Conservation (phyloP, 1,140 invertebrate species). For the Battus philenor region DNA sequence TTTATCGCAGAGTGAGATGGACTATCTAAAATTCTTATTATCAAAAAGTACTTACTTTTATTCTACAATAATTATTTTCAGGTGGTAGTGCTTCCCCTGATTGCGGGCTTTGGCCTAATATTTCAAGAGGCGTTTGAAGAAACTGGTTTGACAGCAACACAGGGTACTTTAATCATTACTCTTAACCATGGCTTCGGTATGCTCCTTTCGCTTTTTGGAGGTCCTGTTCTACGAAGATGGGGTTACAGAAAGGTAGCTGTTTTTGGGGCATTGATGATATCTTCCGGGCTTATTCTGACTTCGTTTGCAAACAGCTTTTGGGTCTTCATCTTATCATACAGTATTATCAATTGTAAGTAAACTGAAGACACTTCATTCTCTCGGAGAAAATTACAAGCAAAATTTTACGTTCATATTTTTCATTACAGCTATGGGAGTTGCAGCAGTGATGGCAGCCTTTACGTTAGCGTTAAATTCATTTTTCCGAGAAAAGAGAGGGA, state of each 20-base stretch:
- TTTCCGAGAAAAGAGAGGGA: constrained; percentile 72
- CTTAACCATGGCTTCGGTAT: constrained; percentile 80
- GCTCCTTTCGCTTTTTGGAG: constrained; percentile 78
- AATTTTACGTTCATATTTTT: constrained; percentile 5
- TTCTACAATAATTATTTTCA: constrained; percentile 49
- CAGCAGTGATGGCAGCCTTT: constrained; percentile 68
- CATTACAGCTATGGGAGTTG: constrained; percentile 67
- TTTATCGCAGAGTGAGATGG: too few species aligned
- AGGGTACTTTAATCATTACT: constrained; percentile 77
- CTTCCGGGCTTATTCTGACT: constrained; percentile 73
- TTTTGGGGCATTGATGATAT: constrained; percentile 65
- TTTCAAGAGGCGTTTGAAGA: constrained; percentile 76
- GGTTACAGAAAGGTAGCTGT: constrained; percentile 78
- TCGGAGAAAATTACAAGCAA: too few species aligned
- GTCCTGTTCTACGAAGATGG: constrained; percentile 75
- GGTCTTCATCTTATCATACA: constrained; percentile 78
- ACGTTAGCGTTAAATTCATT: constrained; percentile 76
- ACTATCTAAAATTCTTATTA: too few species aligned
- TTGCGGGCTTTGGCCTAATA: constrained; percentile 77
- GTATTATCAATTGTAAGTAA: constrained; percentile 81
- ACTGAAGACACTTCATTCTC: too few species aligned
- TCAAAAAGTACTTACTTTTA: too few species aligned
- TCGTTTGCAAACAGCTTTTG: constrained; percentile 69
- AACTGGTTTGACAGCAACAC: constrained; percentile 71
- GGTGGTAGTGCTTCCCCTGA: constrained; percentile 77